phyloP scores from a whole-genome alignment of 2,113 vertebrate species.

The Corydoras sp. region DNA sequence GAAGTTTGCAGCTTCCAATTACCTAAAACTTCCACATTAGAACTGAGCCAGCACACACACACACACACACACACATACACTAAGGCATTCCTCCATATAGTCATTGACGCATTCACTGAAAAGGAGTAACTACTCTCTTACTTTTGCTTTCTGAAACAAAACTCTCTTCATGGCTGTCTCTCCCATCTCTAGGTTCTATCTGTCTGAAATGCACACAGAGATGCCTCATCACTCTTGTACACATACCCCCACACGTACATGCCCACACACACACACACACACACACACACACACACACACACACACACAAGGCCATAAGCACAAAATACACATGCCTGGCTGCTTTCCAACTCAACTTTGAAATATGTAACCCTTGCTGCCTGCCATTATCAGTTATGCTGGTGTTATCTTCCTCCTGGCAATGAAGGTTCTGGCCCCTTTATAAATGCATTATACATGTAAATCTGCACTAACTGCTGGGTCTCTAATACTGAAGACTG shows the following conservation, averaged over 20 bases:
- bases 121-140: neutral
- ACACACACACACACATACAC: neutral
- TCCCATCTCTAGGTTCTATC: neutral
- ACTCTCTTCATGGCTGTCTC: neutral
- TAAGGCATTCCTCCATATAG: neutral
- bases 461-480: constrained; percentile 6
- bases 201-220: neutral
- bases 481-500: constrained; percentile 23
- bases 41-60: neutral
- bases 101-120: neutral
- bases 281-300: neutral
- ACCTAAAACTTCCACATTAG: constrained; percentile 21
- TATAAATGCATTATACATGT: constrained; percentile 8
- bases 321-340: neutral
- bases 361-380: constrained; percentile 4
- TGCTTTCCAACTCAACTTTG: constrained; percentile 5
- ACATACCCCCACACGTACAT: too few relatives aligned
- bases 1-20: constrained; percentile 28
- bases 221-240: too few relatives aligned
- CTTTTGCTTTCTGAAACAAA: neutral
- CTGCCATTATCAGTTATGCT: constrained; percentile 25
- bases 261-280: neutral
- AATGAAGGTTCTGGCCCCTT: constrained; percentile 1
- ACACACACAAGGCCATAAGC: neutral
- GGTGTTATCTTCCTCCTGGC: constrained; percentile 14